Percentiles rank a stretch among this genome's conserved stretches.
These are phyloP conservation scores for Drosophila macrothrix DNA, from an alignment of 2,888 invertebrate species.

Conservation along the genomic window DNA sequence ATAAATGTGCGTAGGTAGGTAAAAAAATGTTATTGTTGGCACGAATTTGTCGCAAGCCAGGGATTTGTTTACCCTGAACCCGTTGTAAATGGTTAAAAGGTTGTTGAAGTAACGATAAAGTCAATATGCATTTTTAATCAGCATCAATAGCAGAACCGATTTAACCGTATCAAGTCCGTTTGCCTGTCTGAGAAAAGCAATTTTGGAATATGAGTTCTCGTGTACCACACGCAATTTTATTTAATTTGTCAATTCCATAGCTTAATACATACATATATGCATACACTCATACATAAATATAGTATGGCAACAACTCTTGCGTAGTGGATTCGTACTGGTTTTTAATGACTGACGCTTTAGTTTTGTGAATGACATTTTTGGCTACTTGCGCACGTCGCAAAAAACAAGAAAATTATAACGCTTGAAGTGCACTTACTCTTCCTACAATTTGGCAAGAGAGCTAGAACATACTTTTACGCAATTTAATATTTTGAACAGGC, in stretches of 20 bases:
- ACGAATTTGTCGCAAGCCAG: neutral
- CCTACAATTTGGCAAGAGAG: neutral
- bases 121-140: neutral
- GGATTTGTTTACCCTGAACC: neutral
- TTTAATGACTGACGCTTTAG: neutral
- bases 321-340: neutral
- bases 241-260: neutral
- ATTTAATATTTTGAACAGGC: neutral
- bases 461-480: neutral
- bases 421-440: neutral
- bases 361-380: neutral
- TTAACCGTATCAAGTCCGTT: neutral
- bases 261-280: neutral
- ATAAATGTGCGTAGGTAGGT: neutral
- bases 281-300: neutral
- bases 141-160: neutral
- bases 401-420: neutral
- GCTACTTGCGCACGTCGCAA: neutral
- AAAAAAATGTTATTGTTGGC: neutral
- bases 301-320: neutral
- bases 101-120: neutral
- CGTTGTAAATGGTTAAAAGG: neutral
- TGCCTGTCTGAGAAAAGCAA: neutral
- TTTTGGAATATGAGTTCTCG: neutral
- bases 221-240: neutral